Base-by-base conservation (phyloP, 2,888 invertebrate species). In the Epinotia bilunana region DNA sequence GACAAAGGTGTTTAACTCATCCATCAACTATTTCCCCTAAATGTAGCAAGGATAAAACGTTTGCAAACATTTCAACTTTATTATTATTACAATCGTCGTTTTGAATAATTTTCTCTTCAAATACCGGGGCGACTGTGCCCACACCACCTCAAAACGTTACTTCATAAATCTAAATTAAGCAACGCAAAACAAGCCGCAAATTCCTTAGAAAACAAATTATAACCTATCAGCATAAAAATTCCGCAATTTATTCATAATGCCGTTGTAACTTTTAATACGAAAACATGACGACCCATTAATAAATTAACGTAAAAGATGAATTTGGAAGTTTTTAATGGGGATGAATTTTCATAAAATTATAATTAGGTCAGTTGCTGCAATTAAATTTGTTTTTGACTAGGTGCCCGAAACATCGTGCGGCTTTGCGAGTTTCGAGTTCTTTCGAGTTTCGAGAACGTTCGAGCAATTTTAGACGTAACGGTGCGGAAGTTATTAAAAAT, bases 281-380 rank as follows among this genome's bases (percentile, higher is more conserved):
- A 72, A 75, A 75, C 71, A 67, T 75, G 72, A 67, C 61, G 53
- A 57, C 57, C 65, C 75, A 72, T 75, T 72, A 72, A 72, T 72
- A 75, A 75, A 75, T 75, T 67, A 74, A 55, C 61, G 71, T 55
- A 28, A 57, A 72, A 72, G 65, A 72, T 57, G 67, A 57, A 72
- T 75, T 72, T 20, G 9, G 20, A 75, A 75, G 61, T 75, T 75
- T 72, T 75, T 72, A 72, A 72, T 71, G 67, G 62, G 65, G 57
- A 72, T 61, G 58, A 70, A 74, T 75, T 75, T 75, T 61, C 20
- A 46, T 28, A 57, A 71, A 64, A 49, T 70, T 55, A 65, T 75
- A 75, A 72, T 72, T 72, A 67, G 71, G 62, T 75, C 72, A 60
- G 68, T 64, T 55, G 72, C 39, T 67, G 72, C 61, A 62, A 71